A percentile compares a stretch with the other conserved stretches of the same genome.
Conservation (phyloP, 2,113 vertebrate species). For the Anas platyrhynchos region DNA sequence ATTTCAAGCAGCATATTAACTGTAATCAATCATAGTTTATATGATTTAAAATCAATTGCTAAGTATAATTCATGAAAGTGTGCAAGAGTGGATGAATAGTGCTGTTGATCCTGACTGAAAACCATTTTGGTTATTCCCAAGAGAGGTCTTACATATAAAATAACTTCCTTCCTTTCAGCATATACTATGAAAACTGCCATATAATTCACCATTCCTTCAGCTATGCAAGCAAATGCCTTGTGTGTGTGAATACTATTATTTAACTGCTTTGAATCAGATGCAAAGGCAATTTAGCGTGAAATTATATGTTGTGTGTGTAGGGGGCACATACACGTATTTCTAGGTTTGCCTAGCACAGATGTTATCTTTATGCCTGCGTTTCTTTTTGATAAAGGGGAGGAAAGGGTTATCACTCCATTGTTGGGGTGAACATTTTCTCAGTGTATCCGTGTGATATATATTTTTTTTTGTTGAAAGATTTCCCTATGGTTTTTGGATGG, state of each 20-base stretch:
- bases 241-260: not conserved
- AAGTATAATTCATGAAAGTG: slow-evolving; percentile 7
- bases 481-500: not conserved
- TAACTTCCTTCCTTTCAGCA: not conserved
- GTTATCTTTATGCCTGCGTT: not conserved
- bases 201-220: not conserved
- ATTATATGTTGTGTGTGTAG: not conserved
- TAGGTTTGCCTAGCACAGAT: not conserved
- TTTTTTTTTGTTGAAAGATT: not conserved
- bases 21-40: slow-evolving; percentile 12
- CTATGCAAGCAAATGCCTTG: not conserved
- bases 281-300: slow-evolving; percentile 1
- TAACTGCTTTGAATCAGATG: slow-evolving; percentile 2
- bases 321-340: not conserved
- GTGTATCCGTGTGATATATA: not conserved
- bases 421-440: not conserved
- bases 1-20: not conserved
- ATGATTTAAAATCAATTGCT: slow-evolving; percentile 35
- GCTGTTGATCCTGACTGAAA: slow-evolving; percentile 15
- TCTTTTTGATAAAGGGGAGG: not conserved
- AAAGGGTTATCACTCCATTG: not conserved
- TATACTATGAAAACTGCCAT: not conserved
- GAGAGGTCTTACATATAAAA: not conserved
- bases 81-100: not conserved
- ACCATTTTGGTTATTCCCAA: not conserved